phyloP scores from a whole-genome alignment of 2,113 vertebrate genomes.

The Cephalopholis sonnerati region DNA sequence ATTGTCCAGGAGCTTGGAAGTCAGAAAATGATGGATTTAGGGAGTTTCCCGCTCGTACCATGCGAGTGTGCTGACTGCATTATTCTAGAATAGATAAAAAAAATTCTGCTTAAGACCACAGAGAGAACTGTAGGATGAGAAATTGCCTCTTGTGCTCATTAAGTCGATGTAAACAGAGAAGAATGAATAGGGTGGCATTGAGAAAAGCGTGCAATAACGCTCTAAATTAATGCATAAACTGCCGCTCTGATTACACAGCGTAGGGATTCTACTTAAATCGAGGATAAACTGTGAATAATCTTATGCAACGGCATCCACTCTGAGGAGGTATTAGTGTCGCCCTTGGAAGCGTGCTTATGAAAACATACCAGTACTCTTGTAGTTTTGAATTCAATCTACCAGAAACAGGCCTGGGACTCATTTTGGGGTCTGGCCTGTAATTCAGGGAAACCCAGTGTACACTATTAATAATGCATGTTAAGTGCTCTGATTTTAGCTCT shows the following conservation, averaged over 20 bases:
- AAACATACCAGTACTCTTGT: slow-evolving; percentile 24
- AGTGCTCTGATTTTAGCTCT: slow-evolving; percentile 62
- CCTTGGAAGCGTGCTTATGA: slow-evolving; percentile 24
- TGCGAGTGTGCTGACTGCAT: slow-evolving; percentile 16
- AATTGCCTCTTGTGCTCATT: slow-evolving; percentile 47
- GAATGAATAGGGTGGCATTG: slow-evolving; percentile 35
- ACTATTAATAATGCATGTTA: slow-evolving; percentile 67
- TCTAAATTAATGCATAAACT: slow-evolving; percentile 54
- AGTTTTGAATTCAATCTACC: slow-evolving; percentile 33
- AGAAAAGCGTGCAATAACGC: slow-evolving; percentile 39
- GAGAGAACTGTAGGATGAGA: slow-evolving; percentile 36
- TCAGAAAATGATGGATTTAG: slow-evolving; percentile 36
- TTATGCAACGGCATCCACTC: slow-evolving; percentile 23
- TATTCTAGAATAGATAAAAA: slow-evolving; percentile 25
- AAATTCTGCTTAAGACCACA: neutral
- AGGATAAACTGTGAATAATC: slow-evolving; percentile 65
- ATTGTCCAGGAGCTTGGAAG: slow-evolving; percentile 10
- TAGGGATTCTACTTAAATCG: slow-evolving; percentile 56
- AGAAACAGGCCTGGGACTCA: slow-evolving; percentile 38
- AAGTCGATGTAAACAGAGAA: slow-evolving; percentile 45
- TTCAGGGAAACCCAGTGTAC: slow-evolving; percentile 34
- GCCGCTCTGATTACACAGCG: slow-evolving; percentile 53
- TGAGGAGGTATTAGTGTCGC: slow-evolving; percentile 54
- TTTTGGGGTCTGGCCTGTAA: slow-evolving; percentile 25
- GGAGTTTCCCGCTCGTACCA: neutral